Base-by-base conservation (phyloP, 1,140 invertebrate genomes). In the Lepidostoma basale region DNA sequence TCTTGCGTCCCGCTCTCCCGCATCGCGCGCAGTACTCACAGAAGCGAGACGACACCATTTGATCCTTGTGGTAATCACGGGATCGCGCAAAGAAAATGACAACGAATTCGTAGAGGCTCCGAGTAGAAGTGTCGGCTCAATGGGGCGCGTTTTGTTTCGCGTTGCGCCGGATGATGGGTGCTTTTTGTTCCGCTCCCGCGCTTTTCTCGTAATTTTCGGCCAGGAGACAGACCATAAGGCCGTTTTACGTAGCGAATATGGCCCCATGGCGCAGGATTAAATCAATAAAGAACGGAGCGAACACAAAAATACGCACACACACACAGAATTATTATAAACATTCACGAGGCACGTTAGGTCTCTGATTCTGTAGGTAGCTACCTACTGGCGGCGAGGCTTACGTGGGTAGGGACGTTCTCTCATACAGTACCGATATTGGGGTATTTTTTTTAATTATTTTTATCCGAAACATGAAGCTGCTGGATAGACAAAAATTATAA, bases 171-270 rank as follows among this genome's bases (percentile, higher is more conserved):
- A 14, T 6, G n/a, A 16, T 26, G 10, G 6, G 2, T 54, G n/a
- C 26, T 54, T 54, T 54, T 26, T 12, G 26, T 28, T 4, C 20
- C 14, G 49, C 20, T n/a, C 10, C 26, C 25, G 14, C n/a, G 26
- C 49, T 54, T 54, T 54, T 0, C 49, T 6, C 1, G 1, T 2
- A 14, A n/a, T 54, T 54, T 54, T 30, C 8, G 30, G 3, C 16
- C 23, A n/a, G 14, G 8, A 5, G 40, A n/a, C 18, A 5, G 59
- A 28, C 62, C 30, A n/a, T 18, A 56, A 42, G 62, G 63, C 45
- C 68, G 59, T 70, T 70, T 70, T 65, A 65, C 68, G 59, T 62
- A 59, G 62, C 62, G 62, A 70, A 70, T 70, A 70, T 70, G 68
- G 68, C 52, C 68, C 47, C 59, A n/a, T 60, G 56, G 68, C 69